Conservation (phyloP, 2,113 vertebrate genomes). For the Alosa alosa region DNA sequence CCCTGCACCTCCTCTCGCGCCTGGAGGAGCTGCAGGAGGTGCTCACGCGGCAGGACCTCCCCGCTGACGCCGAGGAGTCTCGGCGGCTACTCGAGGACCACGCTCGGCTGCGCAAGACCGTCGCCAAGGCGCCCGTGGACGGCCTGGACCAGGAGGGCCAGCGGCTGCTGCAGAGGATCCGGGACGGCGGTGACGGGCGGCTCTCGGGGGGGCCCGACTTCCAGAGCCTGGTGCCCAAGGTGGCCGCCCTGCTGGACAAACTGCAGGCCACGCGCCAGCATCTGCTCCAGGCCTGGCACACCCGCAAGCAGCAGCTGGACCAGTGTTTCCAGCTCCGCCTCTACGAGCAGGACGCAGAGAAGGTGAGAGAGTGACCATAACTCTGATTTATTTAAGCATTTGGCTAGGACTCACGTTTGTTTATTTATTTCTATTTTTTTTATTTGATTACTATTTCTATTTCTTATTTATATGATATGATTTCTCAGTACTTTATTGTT, state of each 20-base stretch:
- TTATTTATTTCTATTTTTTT: too few species aligned
- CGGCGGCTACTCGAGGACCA: constrained; percentile 94
- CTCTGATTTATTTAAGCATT: too few species aligned
- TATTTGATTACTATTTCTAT: too few species aligned
- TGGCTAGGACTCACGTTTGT: too few species aligned
- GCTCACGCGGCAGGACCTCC: constrained; percentile 85
- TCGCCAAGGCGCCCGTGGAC: constrained; percentile 91
- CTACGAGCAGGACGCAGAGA: constrained; percentile 95
- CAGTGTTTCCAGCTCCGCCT: constrained; percentile 94
- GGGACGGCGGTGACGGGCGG: constrained; percentile 87
- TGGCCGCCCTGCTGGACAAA: constrained; percentile 90
- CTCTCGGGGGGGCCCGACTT: constrained; percentile 94
- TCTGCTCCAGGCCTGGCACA: constrained; percentile 91
- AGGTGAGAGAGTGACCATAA: constrained; percentile 70
- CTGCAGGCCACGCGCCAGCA: constrained; percentile 90
- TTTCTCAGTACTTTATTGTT: too few species aligned
- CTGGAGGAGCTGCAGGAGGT: constrained; percentile 95
- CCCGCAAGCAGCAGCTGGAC: constrained; percentile 84
- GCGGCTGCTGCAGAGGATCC: constrained; percentile 90
- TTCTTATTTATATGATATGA: too few species aligned
- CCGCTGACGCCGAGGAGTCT: constrained; percentile 90
- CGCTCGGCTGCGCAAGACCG: constrained; percentile 88
- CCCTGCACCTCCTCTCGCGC: constrained; percentile 88
- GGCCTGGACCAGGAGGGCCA: constrained; percentile 92
- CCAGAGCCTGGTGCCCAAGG: constrained; percentile 94